Evolutionary conservation across 2,113 vertebrate genomes (phyloP).

Genomic region (Ahaetulla prasina): DNA sequence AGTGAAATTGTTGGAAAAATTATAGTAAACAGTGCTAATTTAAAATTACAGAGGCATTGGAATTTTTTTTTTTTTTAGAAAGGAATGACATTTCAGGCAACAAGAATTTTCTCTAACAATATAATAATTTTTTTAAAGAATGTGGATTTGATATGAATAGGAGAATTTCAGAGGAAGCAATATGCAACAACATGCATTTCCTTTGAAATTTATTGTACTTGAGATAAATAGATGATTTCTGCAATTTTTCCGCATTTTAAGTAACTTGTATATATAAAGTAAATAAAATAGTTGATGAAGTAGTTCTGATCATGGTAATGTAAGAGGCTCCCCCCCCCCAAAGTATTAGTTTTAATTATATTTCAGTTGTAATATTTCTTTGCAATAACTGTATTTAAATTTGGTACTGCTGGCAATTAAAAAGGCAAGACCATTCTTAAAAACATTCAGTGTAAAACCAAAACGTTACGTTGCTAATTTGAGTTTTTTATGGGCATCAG

Average conservation of each 20-base stretch:
- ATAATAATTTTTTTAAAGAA: not conserved
- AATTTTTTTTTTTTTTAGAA: not conserved
- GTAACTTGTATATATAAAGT: not conserved
- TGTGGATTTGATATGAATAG: not conserved
- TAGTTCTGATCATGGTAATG: not conserved
- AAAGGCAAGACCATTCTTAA: not conserved
- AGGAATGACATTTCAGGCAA: not conserved
- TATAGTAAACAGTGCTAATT: not conserved
- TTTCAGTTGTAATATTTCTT: not conserved
- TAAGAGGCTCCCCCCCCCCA: not conserved
- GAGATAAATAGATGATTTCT: not conserved
- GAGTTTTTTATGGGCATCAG: not conserved
- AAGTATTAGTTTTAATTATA: not conserved
- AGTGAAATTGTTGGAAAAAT: not conserved
- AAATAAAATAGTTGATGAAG: not conserved
- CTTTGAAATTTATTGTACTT: not conserved
- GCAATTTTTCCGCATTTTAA: not conserved
- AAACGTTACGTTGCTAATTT: not conserved
- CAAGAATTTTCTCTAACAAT: not conserved
- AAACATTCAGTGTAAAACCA: not conserved
- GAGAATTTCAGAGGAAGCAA: not conserved
- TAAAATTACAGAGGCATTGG: not conserved
- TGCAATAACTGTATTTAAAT: not conserved
- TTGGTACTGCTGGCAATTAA: not conserved
- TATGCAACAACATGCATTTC: not conserved